Evolutionary conservation across 2,113 vertebrate genomes (phyloP).

Genomic region (Cinclus mexicanus): DNA sequence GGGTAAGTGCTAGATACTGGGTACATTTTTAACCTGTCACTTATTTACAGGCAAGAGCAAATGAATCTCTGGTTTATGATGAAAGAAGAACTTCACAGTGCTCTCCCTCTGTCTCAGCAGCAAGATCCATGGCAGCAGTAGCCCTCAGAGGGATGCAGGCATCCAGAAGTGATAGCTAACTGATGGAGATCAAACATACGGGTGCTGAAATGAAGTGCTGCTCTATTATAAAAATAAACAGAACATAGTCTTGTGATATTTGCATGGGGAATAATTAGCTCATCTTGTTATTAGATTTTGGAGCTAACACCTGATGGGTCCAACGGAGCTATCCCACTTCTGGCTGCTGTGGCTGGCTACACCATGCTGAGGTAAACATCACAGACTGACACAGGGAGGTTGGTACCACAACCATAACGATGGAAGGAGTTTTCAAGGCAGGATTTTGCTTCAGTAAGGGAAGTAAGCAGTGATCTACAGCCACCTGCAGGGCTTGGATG

Average conservation of each 20-base stretch:
- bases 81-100: background rate
- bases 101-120: background rate
- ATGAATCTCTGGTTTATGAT: background rate
- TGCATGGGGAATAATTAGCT: background rate
- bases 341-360: background rate
- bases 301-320: background rate
- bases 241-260: background rate
- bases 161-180: background rate
- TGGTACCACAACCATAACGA: background rate
- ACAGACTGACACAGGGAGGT: accelerated
- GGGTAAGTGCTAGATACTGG: background rate
- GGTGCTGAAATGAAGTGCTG: background rate
- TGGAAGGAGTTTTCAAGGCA: background rate
- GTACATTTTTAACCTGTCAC: background rate
- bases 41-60: background rate
- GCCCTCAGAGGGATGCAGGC: background rate
- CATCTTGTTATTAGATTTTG: background rate
- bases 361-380: background rate
- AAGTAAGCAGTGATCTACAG: background rate
- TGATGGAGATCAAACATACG: background rate
- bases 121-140: background rate
- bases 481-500: background rate
- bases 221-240: conserved; percentile 12
- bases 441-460: background rate
- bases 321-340: background rate